These are phyloP conservation scores for Camptogramma bilineatum DNA, from an alignment of 2,888 invertebrate genomes.

Conservation along the genomic window DNA sequence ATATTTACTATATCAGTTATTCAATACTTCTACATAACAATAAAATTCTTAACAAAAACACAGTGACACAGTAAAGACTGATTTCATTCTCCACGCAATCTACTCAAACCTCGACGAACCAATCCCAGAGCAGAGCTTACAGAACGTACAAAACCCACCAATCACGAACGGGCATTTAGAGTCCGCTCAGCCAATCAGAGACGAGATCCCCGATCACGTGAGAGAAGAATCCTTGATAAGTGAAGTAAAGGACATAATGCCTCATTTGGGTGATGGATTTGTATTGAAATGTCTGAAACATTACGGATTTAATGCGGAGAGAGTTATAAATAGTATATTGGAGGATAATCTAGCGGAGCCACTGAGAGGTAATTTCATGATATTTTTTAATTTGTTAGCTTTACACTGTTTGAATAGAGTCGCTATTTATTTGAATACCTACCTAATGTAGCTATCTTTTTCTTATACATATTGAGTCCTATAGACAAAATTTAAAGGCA, in stretches of 20 bases:
- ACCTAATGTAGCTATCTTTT: too few species aligned
- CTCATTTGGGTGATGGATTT: constrained; percentile 92
- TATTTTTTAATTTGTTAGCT: neutral
- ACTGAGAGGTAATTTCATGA: constrained; percentile 59
- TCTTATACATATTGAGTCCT: too few species aligned
- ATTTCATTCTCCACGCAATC: constrained; percentile 83
- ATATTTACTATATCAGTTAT: too few species aligned
- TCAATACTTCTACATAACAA: neutral
- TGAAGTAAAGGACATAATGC: constrained; percentile 91
- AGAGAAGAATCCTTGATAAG: constrained; percentile 83
- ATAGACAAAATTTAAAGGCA: too few species aligned
- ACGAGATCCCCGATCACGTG: constrained; percentile 75
- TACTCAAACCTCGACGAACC: constrained; percentile 77
- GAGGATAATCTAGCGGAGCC: constrained; percentile 86
- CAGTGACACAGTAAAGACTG: constrained; percentile 84
- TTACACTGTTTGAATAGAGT: too few species aligned
- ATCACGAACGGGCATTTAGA: constrained; percentile 62
- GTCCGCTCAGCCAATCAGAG: constrained; percentile 50
- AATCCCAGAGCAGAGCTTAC: constrained; percentile 48
- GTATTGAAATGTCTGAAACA: constrained; percentile 90
- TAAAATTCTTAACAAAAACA: constrained; percentile 14
- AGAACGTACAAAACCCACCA: constrained; percentile 26
- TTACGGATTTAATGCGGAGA: constrained; percentile 90
- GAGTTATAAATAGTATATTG: constrained; percentile 93
- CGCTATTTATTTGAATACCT: too few species aligned